Evolutionary conservation across 2,888 invertebrate genomes (phyloP), one percentile per base, ranked within the genome.

Genomic region (Euplagia quadripunctaria): DNA sequence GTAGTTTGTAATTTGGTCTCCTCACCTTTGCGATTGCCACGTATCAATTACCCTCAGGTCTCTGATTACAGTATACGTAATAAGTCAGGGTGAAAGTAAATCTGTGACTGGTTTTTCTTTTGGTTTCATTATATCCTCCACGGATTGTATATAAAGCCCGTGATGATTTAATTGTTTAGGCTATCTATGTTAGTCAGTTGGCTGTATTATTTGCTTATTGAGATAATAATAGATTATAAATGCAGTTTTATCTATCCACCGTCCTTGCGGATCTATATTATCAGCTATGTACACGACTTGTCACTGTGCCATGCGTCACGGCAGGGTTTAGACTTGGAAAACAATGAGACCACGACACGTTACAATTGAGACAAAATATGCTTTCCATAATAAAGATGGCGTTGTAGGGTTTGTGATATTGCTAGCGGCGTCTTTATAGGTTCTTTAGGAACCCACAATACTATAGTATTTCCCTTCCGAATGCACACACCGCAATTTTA

Each of bases 151-250:
- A 31, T 31, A 12, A 31, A 61, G 12, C 6, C 31, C 16, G 8
- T 49, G 49, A 3, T 14, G 49, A 16, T 49, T 20, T 5, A 8
- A 12, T 12, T 49, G 0, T 14, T 46, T 49, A 64, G 58, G 5
- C 31, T 61, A 61, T 61, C 58, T 61, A 12, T 20, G 9, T 31
- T 31, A 31, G 58, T 61, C 31, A 31, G 20, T 31, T 11, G 14
- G 31, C 31, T 4, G 12, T 20, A 12, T 55, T 61, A 20, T 12
- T 61, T 61, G 20, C 31, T 61, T 31, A 61, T 61, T 12, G 31
- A 61, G 58, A 61, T 61, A 61, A 12, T 58, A 58, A 20, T 31
- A 20, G 58, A 58, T 61, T 61, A 61, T 71, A 17, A n/a, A 52
- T 67, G 2, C 16, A 42, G 71, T 66, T 67, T 61, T 4, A 41